Base-by-base conservation (phyloP, 2,113 vertebrate genomes). In the Notarius quadriscutis region DNA sequence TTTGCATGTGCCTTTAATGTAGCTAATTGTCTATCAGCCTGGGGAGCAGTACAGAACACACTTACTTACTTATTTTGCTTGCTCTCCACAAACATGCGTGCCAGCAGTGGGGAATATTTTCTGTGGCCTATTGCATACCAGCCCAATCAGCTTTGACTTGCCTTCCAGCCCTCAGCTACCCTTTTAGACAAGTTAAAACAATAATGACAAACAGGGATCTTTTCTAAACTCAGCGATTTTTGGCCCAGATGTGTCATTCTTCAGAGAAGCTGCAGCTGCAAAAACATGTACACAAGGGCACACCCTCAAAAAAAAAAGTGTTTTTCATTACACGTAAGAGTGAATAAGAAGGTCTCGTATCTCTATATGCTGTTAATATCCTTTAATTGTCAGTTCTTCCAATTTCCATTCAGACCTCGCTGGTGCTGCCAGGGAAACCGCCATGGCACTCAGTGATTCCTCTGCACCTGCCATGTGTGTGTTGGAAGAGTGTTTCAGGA, bases 41-140 rank as follows among this genome's bases (percentile, higher is more conserved):
- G 7, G 48, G 22, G 2, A 30, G 17, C 22, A 79, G 41, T 55
- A 15, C 15, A 18, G 48, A 20, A 30, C 41, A 57, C 74, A 58
- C 51, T 15, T 58, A 41, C 69, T 34, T 58, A 41, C 69, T 34
- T 88, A 67, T 22, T 75, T 72, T 81, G 41, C 15, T 53, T 30
- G 14, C 25, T 80, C 20, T 85, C 41, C 55, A 72, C 2, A 25
- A 72, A 41, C n/a, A 20, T 71, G 83, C 51, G 41, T 88, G 77
- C 55, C 75, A 84, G n/a, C 87, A 62, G 75, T 80, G 65, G 79
- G 48, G 67, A 75, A 85, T 85, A 85, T 88, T 85, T 81, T 85
- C 18, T 74, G 41, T 55, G 71, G 63, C 53, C 82, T 88, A 34
- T n/a, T 85, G 67, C 83, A 81, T 80, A 62, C 75, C 83, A 81